Evolutionary conservation across 2,797 vertebrate genomes (phyloP).

Genomic region (Microctenopoma steveboyesi): DNA sequence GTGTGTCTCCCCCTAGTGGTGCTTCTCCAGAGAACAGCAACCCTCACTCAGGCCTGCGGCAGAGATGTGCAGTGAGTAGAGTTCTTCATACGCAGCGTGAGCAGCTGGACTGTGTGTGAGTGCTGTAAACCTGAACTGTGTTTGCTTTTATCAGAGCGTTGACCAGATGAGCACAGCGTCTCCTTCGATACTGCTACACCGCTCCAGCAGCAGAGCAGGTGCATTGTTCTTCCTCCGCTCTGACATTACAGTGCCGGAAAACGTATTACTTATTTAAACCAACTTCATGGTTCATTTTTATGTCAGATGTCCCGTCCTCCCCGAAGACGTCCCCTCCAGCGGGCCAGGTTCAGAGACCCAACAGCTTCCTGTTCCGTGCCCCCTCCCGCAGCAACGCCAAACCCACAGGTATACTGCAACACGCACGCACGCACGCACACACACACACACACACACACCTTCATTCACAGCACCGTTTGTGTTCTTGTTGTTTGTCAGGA

Average conservation of each 20-base stretch:
- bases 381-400: slow-evolving; percentile 82
- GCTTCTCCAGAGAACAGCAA: slow-evolving; percentile 72
- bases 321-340: slow-evolving; percentile 73
- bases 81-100: neutral
- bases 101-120: neutral
- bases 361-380: slow-evolving; percentile 90
- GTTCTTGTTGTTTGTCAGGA: slow-evolving; percentile 15
- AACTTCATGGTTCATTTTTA: neutral
- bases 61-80: slow-evolving; percentile 78
- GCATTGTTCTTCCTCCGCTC: neutral
- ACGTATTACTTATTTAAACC: no score
- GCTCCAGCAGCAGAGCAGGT: slow-evolving; percentile 79
- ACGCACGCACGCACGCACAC: neutral
- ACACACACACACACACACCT: neutral
- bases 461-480: accelerated
- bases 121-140: neutral
- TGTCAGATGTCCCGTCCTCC: slow-evolving; percentile 65
- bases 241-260: no score
- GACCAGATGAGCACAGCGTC: slow-evolving; percentile 69
- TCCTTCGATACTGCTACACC: slow-evolving; percentile 45
- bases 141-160: slow-evolving; percentile 67
- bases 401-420: slow-evolving; percentile 68
- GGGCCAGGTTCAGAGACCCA: slow-evolving; percentile 83
- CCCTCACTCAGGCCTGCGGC: slow-evolving; percentile 61
- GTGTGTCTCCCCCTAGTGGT: slow-evolving; percentile 81